These are phyloP conservation scores for Pangasianodon gigas DNA, from an alignment of 2,113 vertebrate genomes.

Conservation along the genomic window DNA sequence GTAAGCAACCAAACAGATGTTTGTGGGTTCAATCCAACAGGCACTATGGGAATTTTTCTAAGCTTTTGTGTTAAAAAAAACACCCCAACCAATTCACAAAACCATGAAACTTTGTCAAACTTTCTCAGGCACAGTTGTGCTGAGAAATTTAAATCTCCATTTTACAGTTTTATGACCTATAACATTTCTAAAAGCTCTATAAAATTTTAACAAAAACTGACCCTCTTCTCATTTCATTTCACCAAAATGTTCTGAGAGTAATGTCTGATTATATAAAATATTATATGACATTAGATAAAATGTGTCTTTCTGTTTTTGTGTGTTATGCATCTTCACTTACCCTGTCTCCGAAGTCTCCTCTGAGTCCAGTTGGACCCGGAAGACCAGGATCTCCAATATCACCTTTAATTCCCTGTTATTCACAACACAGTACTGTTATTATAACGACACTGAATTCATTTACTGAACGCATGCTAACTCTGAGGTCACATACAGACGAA, in stretches of 20 bases:
- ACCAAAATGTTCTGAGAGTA: background rate
- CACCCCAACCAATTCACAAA: background rate
- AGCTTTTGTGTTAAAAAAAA: background rate
- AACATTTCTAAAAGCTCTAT: too few species aligned
- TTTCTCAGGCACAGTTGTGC: background rate
- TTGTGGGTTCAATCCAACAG: background rate
- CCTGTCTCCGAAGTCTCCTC: constrained; percentile 86
- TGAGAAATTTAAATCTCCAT: too few species aligned
- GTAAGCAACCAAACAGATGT: background rate
- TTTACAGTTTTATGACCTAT: too few species aligned
- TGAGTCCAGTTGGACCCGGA: constrained; percentile 90
- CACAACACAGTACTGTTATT: constrained; percentile 24
- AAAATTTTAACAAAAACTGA: too few species aligned
- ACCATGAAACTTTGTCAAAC: background rate
- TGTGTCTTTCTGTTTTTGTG: background rate
- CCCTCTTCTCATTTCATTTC: background rate
- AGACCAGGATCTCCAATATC: constrained; percentile 86
- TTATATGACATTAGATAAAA: background rate
- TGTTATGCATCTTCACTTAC: constrained; percentile 72
- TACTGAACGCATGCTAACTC: background rate
- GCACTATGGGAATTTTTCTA: background rate
- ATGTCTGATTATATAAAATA: background rate
- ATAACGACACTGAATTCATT: background rate
- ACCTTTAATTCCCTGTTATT: constrained; percentile 83
- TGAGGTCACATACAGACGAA: background rate